These are phyloP conservation scores for Spialia ferax DNA, from an alignment of 2,888 invertebrate genomes.

Conservation along the genomic window DNA sequence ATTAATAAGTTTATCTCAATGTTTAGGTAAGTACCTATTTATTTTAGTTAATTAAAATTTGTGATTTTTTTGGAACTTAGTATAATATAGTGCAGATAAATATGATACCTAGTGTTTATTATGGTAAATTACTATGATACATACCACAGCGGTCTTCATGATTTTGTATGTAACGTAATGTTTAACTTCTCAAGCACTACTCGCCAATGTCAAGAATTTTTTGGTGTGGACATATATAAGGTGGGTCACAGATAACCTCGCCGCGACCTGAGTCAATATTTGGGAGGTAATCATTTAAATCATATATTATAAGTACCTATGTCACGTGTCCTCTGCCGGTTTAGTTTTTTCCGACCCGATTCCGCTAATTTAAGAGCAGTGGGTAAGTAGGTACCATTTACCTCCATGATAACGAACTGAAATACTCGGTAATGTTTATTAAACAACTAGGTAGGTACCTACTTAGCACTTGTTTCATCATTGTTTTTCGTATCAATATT, in stretches of 20 bases:
- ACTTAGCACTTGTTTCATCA: constrained; percentile 3
- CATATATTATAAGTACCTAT: too few species aligned
- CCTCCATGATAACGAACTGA: not conserved
- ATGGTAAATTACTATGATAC: constrained; percentile 44
- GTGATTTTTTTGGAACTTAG: too few species aligned
- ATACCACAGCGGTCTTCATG: constrained; percentile 61
- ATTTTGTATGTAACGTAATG: constrained; percentile 40
- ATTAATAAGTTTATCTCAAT: too few species aligned
- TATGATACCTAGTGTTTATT: too few species aligned
- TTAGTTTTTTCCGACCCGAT: constrained; percentile 55
- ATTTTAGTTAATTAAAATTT: too few species aligned
- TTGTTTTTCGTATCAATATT: not conserved
- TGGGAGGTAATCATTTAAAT: constrained; percentile 44
- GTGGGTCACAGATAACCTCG: constrained; percentile 45
- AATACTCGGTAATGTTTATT: constrained; percentile 1
- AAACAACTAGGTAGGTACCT: constrained; percentile 3
- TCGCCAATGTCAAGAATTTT: constrained; percentile 36
- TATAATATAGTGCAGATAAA: too few species aligned
- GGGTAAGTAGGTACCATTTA: not conserved
- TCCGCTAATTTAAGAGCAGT: constrained; percentile 48
- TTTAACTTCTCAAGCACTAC: constrained; percentile 7
- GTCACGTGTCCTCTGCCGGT: not conserved
- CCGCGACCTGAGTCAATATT: constrained; percentile 55
- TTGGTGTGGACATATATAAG: constrained; percentile 52
- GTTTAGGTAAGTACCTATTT: too few species aligned